Evolutionary conservation across 1,140 invertebrate species (phyloP), one percentile per base, ranked within the genome.

Genomic region (Ylistrum balloti): DNA sequence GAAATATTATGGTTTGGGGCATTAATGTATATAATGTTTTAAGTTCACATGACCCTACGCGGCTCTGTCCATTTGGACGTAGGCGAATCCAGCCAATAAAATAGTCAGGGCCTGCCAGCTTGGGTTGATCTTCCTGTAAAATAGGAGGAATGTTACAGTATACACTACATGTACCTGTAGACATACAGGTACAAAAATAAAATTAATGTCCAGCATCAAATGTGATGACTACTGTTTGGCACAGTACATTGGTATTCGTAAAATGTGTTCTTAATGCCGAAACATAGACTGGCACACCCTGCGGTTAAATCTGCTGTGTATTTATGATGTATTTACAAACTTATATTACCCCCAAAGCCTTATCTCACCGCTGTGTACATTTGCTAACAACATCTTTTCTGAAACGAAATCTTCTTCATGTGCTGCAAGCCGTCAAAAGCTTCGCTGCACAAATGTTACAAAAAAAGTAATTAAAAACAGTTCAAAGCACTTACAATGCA

Each of bases 341-440:
- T 28, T 74, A 28, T 74, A 28, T 74, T 17, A 74, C n/a, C 1
- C n/a, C n/a, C 28, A 7, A 74, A 74, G 17, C 56, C 17, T n/a
- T 74, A 74, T 74, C 56, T 74, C 22, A 28, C n/a, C n/a, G 56
- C 56, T 74, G 56, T 28, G 56, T 74, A 28, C 56, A 74, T 74
- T 74, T 74, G 2, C 5, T n/a, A 74, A 28, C 22, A 74, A n/a
- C 22, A n/a, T n/a, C n/a, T 74, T 74, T 74, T n/a, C 56, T 28
- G 56, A 28, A 74, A 74, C n/a, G n/a, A 74, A 74, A 74, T 28
- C 56, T 28, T 28, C 20, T 28, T 74, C n/a, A 22, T 74, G 28
- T 28, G 56, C 22, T n/a, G 56, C 56, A 74, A n/a, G 3, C 9
- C n/a, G 22, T 28, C 22, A 74, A 74, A 28, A 28, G 9, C 56